Base-by-base conservation (phyloP, 2,113 vertebrate genomes). In the Platichthys stellatus region DNA sequence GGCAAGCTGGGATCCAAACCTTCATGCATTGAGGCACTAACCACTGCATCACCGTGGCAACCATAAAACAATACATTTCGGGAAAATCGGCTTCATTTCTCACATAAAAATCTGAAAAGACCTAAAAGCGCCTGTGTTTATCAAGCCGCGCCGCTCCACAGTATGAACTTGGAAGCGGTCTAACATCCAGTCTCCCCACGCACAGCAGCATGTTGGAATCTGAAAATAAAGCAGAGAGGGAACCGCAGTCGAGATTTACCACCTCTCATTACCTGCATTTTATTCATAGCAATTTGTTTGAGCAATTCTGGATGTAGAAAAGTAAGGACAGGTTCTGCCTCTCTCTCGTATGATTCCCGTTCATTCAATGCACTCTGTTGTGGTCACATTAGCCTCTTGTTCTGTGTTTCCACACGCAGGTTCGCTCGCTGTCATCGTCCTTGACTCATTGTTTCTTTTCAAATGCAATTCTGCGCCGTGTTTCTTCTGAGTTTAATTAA, bases 161-260 rank as follows among this genome's bases (percentile, higher is more conserved):
- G 49, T 31, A 60, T 43, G 63, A 80, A 73, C 54, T 61, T 62
- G 57, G 78, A 89, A 74, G 53, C 49, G 51, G 63, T 65, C 28
- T 31, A 76, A 74, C 54, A 69, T 59, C 74, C 68, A 26, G 40
- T 73, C 66, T 70, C 75, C 72, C 81, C 15, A 38, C 13, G 9
- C 35, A 38, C 5, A 47, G 80, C 74, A 76, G 63, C 76, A 10
- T 66, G 51, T 74, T 81, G 76, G 58, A 84, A 85, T 71, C 59
- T 65, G 20, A 76, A 73, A 85, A 62, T 64, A 74, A 53, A 80
- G 65, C 40, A 72, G 63, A 72, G 13, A 12, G 56, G 28, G 24
- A 78, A 70, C 24, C 66, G 2, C 75, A 65, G 72, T 80, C 61
- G 72, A 80, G 72, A 80, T 61, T 53, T 49, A 74, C 74, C 51